Conservation (phyloP, 2,113 vertebrate species). For the Apodemus sylvaticus region DNA sequence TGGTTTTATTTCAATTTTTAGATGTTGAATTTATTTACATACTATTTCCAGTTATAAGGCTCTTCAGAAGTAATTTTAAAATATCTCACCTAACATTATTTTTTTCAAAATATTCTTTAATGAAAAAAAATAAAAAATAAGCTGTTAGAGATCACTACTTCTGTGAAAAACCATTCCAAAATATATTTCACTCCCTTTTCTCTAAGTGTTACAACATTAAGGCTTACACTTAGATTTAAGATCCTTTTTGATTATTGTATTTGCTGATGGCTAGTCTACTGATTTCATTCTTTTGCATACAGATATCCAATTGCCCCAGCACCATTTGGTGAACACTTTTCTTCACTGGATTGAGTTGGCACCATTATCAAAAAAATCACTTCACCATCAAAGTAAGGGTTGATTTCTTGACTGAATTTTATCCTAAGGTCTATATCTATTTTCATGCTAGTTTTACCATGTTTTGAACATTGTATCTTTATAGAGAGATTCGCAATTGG, state of each 20-base stretch:
- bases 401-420: constrained; percentile 27
- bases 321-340: constrained; percentile 41
- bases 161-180: not conserved
- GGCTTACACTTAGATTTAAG: not conserved
- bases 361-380: constrained; percentile 40
- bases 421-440: not conserved
- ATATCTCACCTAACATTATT: not conserved
- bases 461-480: not conserved
- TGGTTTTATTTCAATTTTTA: not conserved
- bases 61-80: not conserved
- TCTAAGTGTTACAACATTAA: not conserved
- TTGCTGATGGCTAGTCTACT: not conserved
- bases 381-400: constrained; percentile 12
- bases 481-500: not conserved
- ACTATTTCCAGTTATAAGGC: not conserved
- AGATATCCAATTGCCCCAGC: not conserved
- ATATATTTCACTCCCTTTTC: not conserved
- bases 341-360: not conserved
- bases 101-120: not conserved
- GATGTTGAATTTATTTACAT: not conserved
- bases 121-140: not conserved
- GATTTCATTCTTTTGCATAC: constrained; percentile 1
- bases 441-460: not conserved
- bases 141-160: not conserved
- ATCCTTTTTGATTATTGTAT: not conserved